Evolutionary conservation across 2,113 vertebrate genomes (phyloP).

Genomic region (Nothoprocta pentlandii): DNA sequence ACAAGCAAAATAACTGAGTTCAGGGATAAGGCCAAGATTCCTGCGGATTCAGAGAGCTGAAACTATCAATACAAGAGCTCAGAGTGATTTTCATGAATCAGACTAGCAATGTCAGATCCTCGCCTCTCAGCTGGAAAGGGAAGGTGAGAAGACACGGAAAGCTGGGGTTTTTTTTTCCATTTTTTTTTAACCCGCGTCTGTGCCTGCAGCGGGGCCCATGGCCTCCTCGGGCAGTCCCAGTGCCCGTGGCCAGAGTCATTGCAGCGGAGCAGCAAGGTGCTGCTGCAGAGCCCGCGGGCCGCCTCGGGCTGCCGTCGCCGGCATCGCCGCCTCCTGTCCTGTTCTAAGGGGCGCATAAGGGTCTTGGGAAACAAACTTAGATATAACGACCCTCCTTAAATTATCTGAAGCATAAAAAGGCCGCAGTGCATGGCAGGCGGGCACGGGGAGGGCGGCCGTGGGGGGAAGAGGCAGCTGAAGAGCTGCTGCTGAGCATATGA

Average conservation of each 20-base stretch:
- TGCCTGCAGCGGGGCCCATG: not conserved
- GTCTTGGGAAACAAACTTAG: constrained; percentile 11
- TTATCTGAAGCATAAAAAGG: constrained; percentile 20
- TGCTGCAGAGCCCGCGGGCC: no score
- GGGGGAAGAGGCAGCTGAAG: constrained; percentile 47
- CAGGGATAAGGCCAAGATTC: constrained; percentile 12
- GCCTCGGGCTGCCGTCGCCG: no score
- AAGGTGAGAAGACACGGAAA: not conserved
- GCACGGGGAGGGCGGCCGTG: not conserved
- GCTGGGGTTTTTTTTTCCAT: not conserved
- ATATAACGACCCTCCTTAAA: constrained; percentile 18
- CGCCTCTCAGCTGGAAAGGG: constrained; percentile 22
- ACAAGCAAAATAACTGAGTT: constrained; percentile 22
- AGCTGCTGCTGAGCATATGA: constrained; percentile 71
- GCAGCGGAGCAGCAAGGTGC: no score
- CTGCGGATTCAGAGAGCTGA: not conserved
- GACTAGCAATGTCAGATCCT: not conserved
- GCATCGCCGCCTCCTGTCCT: no score
- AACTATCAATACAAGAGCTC: constrained; percentile 2
- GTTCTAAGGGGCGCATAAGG: fast-evolving
- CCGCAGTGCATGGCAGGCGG: not conserved
- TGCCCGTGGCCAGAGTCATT: no score
- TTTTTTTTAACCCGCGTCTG: not conserved
- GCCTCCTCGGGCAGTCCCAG: no score
- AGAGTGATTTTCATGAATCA: constrained; percentile 25